These are phyloP conservation scores for Onchidella celtica DNA, from an alignment of 2,888 invertebrate genomes.

Conservation along the genomic window DNA sequence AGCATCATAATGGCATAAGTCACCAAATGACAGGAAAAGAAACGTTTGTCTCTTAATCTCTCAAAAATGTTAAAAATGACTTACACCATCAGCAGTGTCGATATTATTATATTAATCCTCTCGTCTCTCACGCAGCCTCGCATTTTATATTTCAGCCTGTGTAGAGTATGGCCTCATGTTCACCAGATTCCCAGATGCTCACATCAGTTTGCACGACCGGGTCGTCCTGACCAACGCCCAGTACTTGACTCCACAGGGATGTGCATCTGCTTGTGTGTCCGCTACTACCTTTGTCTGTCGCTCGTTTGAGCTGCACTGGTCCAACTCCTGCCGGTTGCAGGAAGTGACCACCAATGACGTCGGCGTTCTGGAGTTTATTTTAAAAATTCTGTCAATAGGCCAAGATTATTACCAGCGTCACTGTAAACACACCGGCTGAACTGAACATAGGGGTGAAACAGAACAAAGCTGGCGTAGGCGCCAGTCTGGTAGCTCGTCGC, in stretches of 20 bases:
- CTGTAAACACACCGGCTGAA: conserved; percentile 9
- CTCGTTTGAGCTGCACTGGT: background rate
- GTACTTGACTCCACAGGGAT: background rate
- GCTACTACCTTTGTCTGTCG: background rate
- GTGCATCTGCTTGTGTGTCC: background rate
- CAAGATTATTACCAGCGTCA: conserved; percentile 18
- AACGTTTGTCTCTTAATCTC: no score
- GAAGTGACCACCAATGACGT: background rate
- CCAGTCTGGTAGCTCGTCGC: no score
- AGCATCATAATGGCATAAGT: no score
- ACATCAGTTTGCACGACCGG: background rate
- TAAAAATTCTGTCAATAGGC: background rate
- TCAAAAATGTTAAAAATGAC: no score
- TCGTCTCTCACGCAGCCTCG: no score
- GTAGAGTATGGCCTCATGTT: background rate
- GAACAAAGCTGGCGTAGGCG: no score
- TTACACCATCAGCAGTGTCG: no score
- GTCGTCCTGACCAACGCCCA: background rate
- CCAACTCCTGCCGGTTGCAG: background rate
- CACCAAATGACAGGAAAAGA: no score
- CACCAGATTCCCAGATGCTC: background rate
- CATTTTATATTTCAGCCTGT: conserved; percentile 26
- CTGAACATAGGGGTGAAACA: no score
- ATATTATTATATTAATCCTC: no score
- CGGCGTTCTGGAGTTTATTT: background rate